Conservation (phyloP, 2,113 vertebrate genomes). For the Fulmarus glacialis region DNA sequence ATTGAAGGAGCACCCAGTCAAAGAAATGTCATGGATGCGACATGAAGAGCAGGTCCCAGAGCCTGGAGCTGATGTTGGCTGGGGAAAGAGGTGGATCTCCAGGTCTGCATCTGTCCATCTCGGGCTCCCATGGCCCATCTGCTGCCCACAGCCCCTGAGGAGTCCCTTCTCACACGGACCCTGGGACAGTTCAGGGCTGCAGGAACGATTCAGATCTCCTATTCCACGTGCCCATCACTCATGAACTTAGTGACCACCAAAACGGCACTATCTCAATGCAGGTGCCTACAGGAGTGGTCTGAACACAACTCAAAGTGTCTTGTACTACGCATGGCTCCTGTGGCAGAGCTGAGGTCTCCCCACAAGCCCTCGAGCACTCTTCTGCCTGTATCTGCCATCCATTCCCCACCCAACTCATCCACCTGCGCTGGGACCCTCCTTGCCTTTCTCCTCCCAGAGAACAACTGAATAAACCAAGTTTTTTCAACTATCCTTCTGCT, state of each 20-base stretch:
- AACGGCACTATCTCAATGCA: fast-evolving
- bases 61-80: neutral
- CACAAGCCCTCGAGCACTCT: neutral
- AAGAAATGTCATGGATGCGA: no score
- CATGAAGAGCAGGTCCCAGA: neutral
- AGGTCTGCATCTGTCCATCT: no score
- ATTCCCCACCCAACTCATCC: neutral
- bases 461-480: neutral
- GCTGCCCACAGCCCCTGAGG: neutral
- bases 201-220: neutral
- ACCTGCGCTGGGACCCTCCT: neutral
- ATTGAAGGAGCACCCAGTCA: neutral
- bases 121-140: fast-evolving
- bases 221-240: neutral
- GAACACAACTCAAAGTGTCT: neutral
- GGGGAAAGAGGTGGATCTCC: neutral
- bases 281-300: fast-evolving
- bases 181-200: neutral
- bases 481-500: neutral
- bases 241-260: neutral
- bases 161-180: neutral
- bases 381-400: neutral
- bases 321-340: fast-evolving
- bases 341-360: neutral
- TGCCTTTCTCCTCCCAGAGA: neutral